Base-by-base conservation (phyloP, 2,888 invertebrate species). In the Vandiemenella viatica region DNA sequence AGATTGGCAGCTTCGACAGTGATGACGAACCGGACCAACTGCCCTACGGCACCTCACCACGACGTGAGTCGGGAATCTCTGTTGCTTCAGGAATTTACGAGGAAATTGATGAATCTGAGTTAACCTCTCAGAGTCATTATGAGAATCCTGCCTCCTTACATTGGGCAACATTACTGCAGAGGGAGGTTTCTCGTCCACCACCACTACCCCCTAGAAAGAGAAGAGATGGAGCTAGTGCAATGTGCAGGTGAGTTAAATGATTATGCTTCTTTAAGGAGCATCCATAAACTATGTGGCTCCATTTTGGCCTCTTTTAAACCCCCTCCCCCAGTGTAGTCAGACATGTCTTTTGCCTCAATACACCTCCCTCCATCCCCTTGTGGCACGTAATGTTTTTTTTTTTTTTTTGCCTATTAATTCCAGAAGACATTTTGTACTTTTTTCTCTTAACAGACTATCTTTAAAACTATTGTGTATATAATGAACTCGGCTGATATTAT, bases 1-100 rank as follows among this genome's bases (percentile, higher is more conserved):
- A 51, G 6, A 48, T 56, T 20, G 51, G 50, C 16, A 37, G 43
- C 32, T 18, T 43, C 7, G 52, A 41, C 47, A 52, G 47, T 41
- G 49, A 52, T 13, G 47, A 45, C 1, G 45, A 40, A 16, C 37
- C 43, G n/a, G 46, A 44, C 10, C 48, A 47, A 18, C 38, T 23
- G 17, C 18, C 38, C 2, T 49, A 40, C 21, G 2, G 41, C 37
- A n/a, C 20, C 13, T 22, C 26, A 7, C 61, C 66, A 0, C 71
- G 75, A 1, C 70, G 75, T 5, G 65, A 68, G 52, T 80, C 80
- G 0, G 69, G 75, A 20, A 66, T 71, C 41, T 80, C 80, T 0
- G 60, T 76, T 4, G 72, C 77, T 17, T 79, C 79, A 1, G 80
- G 80, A 40, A 76, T 80, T 55, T 80, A 80, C 63, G 80, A 80